A percentile compares a stretch with the other conserved stretches of the same genome.
Conservation (phyloP, 2,888 invertebrate species). For the Physocephala rufipes region DNA sequence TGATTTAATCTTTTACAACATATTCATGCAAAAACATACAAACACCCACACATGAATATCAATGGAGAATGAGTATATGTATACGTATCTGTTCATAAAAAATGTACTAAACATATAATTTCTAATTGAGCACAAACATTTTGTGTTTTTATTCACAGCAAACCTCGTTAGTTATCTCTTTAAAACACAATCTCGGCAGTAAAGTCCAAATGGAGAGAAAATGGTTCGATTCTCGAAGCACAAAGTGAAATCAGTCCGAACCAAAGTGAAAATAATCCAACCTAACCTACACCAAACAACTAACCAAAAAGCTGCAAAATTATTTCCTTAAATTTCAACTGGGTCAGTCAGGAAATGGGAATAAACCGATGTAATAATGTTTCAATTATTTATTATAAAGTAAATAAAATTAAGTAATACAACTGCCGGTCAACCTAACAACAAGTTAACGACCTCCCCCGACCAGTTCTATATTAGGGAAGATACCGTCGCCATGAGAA, state of each 20-base stretch:
- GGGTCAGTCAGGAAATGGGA: conserved; percentile 25
- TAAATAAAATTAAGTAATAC: not conserved
- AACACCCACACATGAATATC: too few species aligned
- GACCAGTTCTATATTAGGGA: too few species aligned
- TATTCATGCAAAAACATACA: too few species aligned
- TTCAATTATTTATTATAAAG: conserved; percentile 1
- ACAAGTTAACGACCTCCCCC: not conserved
- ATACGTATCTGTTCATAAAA: not conserved
- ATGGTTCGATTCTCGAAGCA: not conserved
- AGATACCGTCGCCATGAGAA: too few species aligned
- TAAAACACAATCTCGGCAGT: not conserved
- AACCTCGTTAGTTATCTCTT: conserved; percentile 36
- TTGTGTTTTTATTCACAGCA: conserved; percentile 30
- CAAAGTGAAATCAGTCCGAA: not conserved
- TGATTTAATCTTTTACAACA: too few species aligned
- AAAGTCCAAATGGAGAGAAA: not conserved
- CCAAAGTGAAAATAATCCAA: not conserved
- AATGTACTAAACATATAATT: conserved; percentile 8
- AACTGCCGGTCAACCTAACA: not conserved
- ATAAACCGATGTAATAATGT: conserved; percentile 8
- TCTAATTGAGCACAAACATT: conserved; percentile 14
- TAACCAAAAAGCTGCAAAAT: conserved; percentile 4
- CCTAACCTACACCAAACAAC: not conserved
- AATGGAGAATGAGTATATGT: too few species aligned
- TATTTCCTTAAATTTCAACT: conserved; percentile 24